Evolutionary conservation across 1,140 invertebrate genomes (phyloP).

Genomic region (Gryllus bimaculatus): DNA sequence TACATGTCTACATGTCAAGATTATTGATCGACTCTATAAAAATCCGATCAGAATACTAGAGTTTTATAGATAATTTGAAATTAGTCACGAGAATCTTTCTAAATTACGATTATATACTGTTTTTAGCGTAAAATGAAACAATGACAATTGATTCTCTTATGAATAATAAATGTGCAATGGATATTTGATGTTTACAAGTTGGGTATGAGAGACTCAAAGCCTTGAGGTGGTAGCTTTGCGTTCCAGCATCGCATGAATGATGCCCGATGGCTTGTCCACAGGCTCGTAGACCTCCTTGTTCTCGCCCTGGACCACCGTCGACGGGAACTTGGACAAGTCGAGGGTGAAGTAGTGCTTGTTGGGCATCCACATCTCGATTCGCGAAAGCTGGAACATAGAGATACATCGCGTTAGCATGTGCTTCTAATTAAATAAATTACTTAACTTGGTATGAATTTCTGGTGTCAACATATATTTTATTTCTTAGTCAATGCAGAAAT

Average conservation of each 20-base stretch:
- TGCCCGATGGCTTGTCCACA: constrained; percentile 63
- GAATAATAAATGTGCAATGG: too few species aligned
- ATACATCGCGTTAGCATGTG: background rate
- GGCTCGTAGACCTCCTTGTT: constrained; percentile 62
- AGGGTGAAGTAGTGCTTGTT: constrained; percentile 69
- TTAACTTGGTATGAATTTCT: background rate
- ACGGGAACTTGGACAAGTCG: constrained; percentile 58
- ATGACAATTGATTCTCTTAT: too few species aligned
- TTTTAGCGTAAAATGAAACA: too few species aligned
- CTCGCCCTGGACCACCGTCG: constrained; percentile 44
- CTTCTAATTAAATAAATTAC: background rate
- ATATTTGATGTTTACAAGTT: too few species aligned
- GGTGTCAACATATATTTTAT: background rate
- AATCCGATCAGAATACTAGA: too few species aligned
- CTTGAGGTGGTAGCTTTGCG: constrained; percentile 36
- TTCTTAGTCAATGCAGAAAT: background rate
- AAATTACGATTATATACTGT: too few species aligned
- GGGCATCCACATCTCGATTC: constrained; percentile 64
- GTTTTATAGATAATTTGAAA: too few species aligned
- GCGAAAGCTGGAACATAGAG: constrained; percentile 40
- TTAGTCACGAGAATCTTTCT: too few species aligned
- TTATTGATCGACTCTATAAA: too few species aligned
- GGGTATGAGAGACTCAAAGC: background rate
- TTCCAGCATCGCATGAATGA: constrained; percentile 57
- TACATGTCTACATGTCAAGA: too few species aligned